Conservation (phyloP, 2,113 vertebrate species). For the Leucosticte australis region DNA sequence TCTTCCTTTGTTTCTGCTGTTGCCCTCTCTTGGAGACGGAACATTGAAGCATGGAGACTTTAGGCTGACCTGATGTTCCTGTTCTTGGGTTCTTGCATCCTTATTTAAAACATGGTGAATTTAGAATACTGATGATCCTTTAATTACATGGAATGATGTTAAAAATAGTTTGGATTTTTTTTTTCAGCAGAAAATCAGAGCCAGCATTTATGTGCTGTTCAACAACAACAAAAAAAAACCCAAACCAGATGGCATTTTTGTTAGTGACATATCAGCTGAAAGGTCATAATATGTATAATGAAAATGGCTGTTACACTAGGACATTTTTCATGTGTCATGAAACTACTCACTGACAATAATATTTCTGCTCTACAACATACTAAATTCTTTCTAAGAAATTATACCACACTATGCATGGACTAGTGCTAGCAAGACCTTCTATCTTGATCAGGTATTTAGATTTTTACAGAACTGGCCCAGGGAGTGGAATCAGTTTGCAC, state of each 20-base stretch:
- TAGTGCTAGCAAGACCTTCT: neutral
- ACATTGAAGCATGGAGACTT: neutral
- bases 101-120: neutral
- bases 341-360: neutral
- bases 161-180: neutral
- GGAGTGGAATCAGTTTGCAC: neutral
- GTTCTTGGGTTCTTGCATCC: neutral
- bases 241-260: neutral
- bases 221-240: neutral
- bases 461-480: neutral
- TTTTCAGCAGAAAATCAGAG: neutral
- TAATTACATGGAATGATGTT: neutral
- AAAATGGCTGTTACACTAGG: neutral
- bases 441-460: neutral
- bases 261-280: neutral
- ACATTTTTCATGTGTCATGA: neutral
- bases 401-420: neutral
- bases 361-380: neutral
- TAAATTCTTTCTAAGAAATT: neutral
- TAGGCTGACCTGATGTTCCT: neutral
- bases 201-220: neutral
- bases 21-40: neutral
- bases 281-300: neutral
- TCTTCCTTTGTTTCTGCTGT: neutral
- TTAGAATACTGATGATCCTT: neutral